Conservation (phyloP, 2,888 invertebrate species). For the Bugula neritina region DNA sequence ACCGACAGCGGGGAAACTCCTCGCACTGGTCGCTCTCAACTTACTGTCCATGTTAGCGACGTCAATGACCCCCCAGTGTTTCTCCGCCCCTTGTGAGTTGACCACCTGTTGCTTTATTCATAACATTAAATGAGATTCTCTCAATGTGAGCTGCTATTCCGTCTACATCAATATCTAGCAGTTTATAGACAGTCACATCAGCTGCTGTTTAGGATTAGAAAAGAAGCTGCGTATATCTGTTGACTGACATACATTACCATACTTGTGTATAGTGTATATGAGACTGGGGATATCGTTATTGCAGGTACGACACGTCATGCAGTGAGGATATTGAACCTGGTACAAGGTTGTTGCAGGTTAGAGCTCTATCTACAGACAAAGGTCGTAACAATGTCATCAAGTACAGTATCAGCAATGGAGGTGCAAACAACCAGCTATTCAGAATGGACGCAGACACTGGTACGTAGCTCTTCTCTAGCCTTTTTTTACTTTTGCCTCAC, state of each 20-base stretch:
- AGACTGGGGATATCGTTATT: too few species aligned
- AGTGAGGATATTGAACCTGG: conserved; percentile 71
- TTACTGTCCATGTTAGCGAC: conserved; percentile 63
- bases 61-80: conserved; percentile 93
- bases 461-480: conserved; percentile 29
- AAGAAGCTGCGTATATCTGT: too few species aligned
- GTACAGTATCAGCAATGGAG: conserved; percentile 73
- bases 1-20: conserved; percentile 61
- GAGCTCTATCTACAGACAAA: conserved; percentile 85
- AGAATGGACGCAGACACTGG: conserved; percentile 65
- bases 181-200: too few species aligned
- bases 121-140: too few species aligned
- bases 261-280: too few species aligned
- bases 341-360: conserved; percentile 73
- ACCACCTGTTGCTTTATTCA: too few species aligned
- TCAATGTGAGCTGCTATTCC: too few species aligned
- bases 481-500: neutral
- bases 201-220: too few species aligned
- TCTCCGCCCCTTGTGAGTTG: conserved; percentile 1
- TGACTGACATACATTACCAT: too few species aligned
- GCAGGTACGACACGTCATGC: conserved; percentile 66
- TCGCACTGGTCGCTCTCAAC: neutral
- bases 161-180: too few species aligned
- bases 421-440: conserved; percentile 82
- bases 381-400: conserved; percentile 88